These are phyloP conservation scores for Dromaius novaehollandiae DNA, from an alignment of 2,113 vertebrate genomes.

Conservation along the genomic window DNA sequence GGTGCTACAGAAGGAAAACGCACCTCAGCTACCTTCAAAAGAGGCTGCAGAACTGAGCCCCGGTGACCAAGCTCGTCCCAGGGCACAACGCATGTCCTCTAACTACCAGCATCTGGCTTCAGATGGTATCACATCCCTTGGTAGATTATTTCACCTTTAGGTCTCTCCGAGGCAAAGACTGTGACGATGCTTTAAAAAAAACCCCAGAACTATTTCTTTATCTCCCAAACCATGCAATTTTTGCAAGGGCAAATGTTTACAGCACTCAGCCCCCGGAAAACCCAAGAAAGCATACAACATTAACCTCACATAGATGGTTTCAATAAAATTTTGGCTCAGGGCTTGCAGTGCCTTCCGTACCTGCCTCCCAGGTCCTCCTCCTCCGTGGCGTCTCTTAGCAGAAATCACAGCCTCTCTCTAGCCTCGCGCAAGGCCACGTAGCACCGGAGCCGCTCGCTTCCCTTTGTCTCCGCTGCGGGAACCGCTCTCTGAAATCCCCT, in stretches of 20 bases:
- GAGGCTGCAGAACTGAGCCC: not conserved
- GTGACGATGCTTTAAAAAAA: not conserved
- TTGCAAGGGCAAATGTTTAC: not conserved
- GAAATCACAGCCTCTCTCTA: not conserved
- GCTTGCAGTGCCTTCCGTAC: not conserved
- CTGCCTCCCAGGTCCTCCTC: not conserved
- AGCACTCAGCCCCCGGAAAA: not conserved
- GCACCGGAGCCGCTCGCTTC: not conserved
- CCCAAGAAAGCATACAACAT: not conserved
- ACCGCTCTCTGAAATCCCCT: not conserved
- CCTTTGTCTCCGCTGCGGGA: not conserved
- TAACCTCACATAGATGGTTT: not conserved
- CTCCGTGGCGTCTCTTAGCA: not conserved
- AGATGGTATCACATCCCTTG: rapidly evolving
- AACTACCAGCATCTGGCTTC: not conserved
- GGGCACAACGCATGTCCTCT: rapidly evolving
- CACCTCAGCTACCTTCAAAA: not conserved
- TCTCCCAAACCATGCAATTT: not conserved
- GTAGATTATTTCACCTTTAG: not conserved
- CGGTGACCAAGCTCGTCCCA: not conserved
- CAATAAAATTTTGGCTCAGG: not conserved
- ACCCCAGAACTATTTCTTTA: not conserved
- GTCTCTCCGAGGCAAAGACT: not conserved
- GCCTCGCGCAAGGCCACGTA: rapidly evolving
- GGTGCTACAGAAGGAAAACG: not conserved